These are phyloP conservation scores for pig (Sus scrofa) DNA, from an alignment of 2,113 vertebrate species.

Conservation along the genomic window T2T-Sscrofa CM000813.6:115512001-115512500, in stretches of 20 bases:
- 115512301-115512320: background rate
- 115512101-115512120: background rate
- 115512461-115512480: background rate
- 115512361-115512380: constrained; percentile 25
- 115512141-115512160: background rate
- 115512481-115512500: background rate
- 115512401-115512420: background rate
- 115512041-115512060: background rate
- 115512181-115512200: constrained; percentile 51
- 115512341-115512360: constrained; percentile 9
- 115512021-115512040: constrained; percentile 20
- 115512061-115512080: background rate
- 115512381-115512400: background rate
- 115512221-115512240: constrained; percentile 25
- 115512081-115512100: background rate
- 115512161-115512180: background rate
- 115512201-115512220: constrained; percentile 38
- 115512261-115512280: constrained; percentile 39
- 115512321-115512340: background rate
- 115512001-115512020: background rate
- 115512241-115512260: background rate
- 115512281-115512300: constrained; percentile 32
- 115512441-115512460: background rate
- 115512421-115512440: background rate
- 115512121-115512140: background rate